A percentile compares a stretch with the other conserved stretches of the same genome.
phyloP scores from a whole-genome alignment of 2,797 vertebrate genomes.

The Rallus crepitans region DNA sequence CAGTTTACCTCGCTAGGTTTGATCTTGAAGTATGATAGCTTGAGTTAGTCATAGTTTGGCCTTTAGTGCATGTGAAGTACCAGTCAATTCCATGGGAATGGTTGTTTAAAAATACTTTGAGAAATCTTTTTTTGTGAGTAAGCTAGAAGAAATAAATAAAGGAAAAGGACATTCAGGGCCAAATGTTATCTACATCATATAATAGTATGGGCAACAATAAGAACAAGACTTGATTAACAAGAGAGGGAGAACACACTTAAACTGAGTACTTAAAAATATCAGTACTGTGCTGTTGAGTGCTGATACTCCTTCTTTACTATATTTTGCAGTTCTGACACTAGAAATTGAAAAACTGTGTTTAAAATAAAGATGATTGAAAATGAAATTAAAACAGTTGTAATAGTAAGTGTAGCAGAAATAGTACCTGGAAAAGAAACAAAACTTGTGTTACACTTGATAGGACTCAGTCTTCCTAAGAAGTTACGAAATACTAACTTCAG shows the following conservation, averaged over 20 bases:
- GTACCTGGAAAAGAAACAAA: not conserved
- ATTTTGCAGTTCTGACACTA: not conserved
- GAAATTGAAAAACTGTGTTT: not conserved
- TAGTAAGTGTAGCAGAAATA: not conserved
- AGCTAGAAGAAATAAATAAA: constrained; percentile 21
- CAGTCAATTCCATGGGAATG: not conserved
- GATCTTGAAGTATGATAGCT: not conserved
- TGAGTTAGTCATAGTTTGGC: not conserved
- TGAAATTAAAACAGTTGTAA: not conserved
- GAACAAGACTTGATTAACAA: not conserved
- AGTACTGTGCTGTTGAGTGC: not conserved
- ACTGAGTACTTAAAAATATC: not conserved
- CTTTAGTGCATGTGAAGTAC: not conserved
- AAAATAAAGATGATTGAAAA: not conserved
- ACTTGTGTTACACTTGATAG: not conserved
- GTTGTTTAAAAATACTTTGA: not conserved
- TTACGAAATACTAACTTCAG: not conserved
- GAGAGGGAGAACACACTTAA: not conserved
- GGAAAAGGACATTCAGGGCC: not conserved
- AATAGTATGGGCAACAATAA: not conserved
- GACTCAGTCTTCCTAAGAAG: not conserved
- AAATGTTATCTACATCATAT: not conserved
- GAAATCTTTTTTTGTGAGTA: not conserved
- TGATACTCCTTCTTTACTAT: not conserved
- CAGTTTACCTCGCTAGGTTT: not conserved